Base-by-base conservation (phyloP, 2,797 vertebrate genomes). In the Sebastes itinus region DNA sequence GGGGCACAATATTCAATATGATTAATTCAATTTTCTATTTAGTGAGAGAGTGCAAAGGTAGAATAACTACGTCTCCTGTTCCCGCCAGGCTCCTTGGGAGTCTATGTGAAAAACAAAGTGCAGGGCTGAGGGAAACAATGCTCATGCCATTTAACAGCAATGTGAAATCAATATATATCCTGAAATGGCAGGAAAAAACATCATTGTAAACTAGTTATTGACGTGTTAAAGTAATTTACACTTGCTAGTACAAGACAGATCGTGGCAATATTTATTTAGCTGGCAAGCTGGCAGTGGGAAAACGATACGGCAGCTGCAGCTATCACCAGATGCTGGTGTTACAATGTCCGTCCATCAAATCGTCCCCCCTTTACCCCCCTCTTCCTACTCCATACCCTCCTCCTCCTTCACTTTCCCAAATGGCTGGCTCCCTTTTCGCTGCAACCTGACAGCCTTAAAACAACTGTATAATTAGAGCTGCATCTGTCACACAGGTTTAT, bases 201-300 rank as follows among this genome's bases (percentile, higher is more conserved):
- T 96, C 85, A 94, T 91, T 95, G 94, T 95, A 96, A 97, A 95
- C 93, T 95, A 95, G 94, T 96, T 97, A 97, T 96, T 96, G 94
- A 96, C 91, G 90, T 95, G 92, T 88, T 96, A 92, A 96, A 96
- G 92, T 96, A 92, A 96, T 97, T 97, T 97, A 95, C 91, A 96
- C 94, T 93, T 95, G 94, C 94, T 92, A 92, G 88, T 94, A 94
- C 96, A 96, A 96, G 96, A 97, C 93, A 95, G 94, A 97, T 97
- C 95, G 94, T 91, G 92, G 94, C 91, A 94, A 95, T 95, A 96
- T 96, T 97, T 96, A 97, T 97, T 97, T 95, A 95, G 95, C 93
- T 86, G 90, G 93, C 95, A 95, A 96, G 95, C 91, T 95, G 93
- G 93, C 88, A 86, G 89, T 84, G 74, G 81, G 88, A 94, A 94